These are phyloP conservation scores for Crocodylus rhombifer DNA, from an alignment of 2,797 vertebrate genomes.

Conservation along the genomic window DNA sequence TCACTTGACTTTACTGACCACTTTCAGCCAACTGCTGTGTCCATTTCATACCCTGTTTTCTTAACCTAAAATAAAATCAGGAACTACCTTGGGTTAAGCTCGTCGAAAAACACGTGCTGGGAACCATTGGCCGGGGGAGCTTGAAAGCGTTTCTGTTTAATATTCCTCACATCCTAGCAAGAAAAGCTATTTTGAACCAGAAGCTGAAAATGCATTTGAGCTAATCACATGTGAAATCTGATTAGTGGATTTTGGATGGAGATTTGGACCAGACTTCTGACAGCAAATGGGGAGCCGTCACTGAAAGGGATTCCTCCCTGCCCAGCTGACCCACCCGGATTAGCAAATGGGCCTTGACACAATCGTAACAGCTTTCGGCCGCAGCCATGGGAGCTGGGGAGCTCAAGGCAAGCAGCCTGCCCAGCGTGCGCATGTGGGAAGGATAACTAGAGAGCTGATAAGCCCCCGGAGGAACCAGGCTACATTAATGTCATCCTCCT, in stretches of 20 bases:
- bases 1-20: neutral
- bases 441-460: neutral
- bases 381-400: neutral
- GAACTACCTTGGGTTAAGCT: neutral
- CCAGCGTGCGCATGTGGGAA: neutral
- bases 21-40: accelerated
- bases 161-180: conserved; percentile 11
- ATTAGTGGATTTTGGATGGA: conserved; percentile 56
- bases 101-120: neutral
- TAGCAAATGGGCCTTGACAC: neutral
- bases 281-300: neutral
- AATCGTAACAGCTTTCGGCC: neutral
- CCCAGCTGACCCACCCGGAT: neutral
- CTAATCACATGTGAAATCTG: conserved; percentile 72
- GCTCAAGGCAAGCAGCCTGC: neutral
- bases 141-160: neutral
- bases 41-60: accelerated
- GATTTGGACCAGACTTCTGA: conserved; percentile 43
- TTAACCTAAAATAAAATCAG: neutral
- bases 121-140: neutral
- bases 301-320: neutral
- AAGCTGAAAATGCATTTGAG: conserved; percentile 61
- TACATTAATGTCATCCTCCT: neutral
- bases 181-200: conserved; percentile 65
- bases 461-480: neutral